These are phyloP conservation scores for Geotria australis DNA, from an alignment of 2,797 vertebrate genomes.

Conservation along the genomic window DNA sequence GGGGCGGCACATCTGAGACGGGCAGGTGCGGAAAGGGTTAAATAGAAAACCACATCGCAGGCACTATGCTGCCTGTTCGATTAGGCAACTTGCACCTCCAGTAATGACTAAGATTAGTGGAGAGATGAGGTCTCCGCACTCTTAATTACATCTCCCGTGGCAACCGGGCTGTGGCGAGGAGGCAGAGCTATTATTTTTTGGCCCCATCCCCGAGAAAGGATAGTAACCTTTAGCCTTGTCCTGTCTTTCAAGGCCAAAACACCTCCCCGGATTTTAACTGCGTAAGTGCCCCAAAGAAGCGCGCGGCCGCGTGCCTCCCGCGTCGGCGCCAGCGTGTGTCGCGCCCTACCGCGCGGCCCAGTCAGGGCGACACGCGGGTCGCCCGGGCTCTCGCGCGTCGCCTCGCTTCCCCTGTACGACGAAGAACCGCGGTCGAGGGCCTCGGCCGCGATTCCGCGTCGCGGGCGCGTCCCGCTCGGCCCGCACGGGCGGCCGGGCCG, in stretches of 20 bases:
- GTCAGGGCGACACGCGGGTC: too few relatives aligned
- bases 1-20: not conserved
- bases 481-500: too few relatives aligned
- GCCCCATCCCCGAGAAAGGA: not conserved
- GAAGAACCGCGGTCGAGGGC: too few relatives aligned
- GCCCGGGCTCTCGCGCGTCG: too few relatives aligned
- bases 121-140: slow-evolving; percentile 36
- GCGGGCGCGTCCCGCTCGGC: too few relatives aligned
- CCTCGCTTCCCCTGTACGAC: too few relatives aligned
- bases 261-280: too few relatives aligned
- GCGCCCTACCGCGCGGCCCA: too few relatives aligned
- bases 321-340: not conserved
- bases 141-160: slow-evolving; percentile 58
- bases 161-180: slow-evolving; percentile 23
- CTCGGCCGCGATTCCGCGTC: too few relatives aligned
- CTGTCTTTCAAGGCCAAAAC: not conserved
- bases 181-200: not conserved
- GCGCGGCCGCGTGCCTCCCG: slow-evolving; percentile 10
- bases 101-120: not conserved
- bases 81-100: not conserved
- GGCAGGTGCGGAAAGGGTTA: not conserved
- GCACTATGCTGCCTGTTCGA: not conserved
- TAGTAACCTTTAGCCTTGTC: not conserved
- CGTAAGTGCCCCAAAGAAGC: slow-evolving; percentile 13
- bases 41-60: not conserved